Conservation (phyloP, 2,113 vertebrate species). For the Pterocles burchelli region DNA sequence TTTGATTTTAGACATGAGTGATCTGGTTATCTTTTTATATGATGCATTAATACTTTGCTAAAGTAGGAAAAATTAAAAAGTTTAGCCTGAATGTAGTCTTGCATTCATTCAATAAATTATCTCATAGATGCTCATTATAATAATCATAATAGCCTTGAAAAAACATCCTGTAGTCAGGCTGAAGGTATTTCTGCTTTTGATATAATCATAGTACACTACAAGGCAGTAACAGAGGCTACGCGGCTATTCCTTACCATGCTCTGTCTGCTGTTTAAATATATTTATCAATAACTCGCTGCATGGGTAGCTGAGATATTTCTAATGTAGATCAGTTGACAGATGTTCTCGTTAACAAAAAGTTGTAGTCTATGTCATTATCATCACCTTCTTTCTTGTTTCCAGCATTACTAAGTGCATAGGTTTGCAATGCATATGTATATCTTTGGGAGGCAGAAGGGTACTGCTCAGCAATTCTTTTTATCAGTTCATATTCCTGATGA, state of each 20-base stretch:
- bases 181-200: not conserved
- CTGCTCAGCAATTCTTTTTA: not conserved
- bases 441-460: not conserved
- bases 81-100: not conserved
- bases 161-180: not conserved
- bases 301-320: not conserved
- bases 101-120: not conserved
- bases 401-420: not conserved
- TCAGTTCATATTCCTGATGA: not conserved
- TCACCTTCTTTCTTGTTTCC: not conserved
- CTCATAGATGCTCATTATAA: not conserved
- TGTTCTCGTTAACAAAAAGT: slow-evolving; percentile 18
- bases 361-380: not conserved
- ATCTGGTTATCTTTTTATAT: not conserved
- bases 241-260: not conserved
- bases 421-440: not conserved
- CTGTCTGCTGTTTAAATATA: not conserved
- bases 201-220: not conserved
- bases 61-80: not conserved
- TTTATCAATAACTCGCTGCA: not conserved
- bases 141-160: not conserved
- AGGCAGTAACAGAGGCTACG: not conserved
- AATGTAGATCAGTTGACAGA: not conserved
- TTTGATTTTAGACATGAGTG: not conserved
- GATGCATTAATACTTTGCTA: not conserved